phyloP scores from a whole-genome alignment of 2,888 invertebrate species.

The Aphidoletes aphidimyza region DNA sequence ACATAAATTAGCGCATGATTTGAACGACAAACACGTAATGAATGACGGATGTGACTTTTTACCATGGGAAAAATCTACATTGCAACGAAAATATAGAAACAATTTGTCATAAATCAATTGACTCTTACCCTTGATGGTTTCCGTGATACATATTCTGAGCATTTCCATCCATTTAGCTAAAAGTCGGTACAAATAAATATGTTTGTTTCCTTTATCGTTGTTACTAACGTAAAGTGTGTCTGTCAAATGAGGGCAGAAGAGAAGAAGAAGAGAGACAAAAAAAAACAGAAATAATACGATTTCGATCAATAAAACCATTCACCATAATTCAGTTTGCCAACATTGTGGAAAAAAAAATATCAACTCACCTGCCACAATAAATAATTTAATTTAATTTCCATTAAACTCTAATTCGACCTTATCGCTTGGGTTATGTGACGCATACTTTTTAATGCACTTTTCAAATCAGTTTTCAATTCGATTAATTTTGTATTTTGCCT shows the following conservation, averaged over 20 bases:
- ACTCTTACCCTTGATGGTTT: conserved; percentile 69
- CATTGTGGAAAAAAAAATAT: not conserved
- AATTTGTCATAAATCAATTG: not conserved
- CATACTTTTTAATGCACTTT: conserved; percentile 47
- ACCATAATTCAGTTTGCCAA: not conserved
- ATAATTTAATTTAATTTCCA: conserved; percentile 51
- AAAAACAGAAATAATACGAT: not conserved
- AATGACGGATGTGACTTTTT: too few relatives aligned
- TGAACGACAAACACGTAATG: too few relatives aligned
- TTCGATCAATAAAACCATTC: not conserved
- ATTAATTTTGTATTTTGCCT: conserved; percentile 13
- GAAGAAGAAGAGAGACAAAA: not conserved
- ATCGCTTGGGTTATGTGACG: conserved; percentile 26
- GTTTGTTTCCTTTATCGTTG: conserved; percentile 44
- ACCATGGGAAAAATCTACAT: too few relatives aligned
- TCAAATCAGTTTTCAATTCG: conserved; percentile 33
- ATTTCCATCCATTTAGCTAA: conserved; percentile 67
- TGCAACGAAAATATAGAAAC: not conserved
- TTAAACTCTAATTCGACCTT: conserved; percentile 49
- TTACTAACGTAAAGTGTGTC: conserved; percentile 43
- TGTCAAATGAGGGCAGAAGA: not conserved
- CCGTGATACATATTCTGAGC: conserved; percentile 70
- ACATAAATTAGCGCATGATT: not conserved
- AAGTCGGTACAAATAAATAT: conserved; percentile 53
- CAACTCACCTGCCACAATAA: conserved; percentile 38